These are phyloP conservation scores for Arion vulgaris DNA, from an alignment of 1,140 invertebrate species.

Conservation along the genomic window DNA sequence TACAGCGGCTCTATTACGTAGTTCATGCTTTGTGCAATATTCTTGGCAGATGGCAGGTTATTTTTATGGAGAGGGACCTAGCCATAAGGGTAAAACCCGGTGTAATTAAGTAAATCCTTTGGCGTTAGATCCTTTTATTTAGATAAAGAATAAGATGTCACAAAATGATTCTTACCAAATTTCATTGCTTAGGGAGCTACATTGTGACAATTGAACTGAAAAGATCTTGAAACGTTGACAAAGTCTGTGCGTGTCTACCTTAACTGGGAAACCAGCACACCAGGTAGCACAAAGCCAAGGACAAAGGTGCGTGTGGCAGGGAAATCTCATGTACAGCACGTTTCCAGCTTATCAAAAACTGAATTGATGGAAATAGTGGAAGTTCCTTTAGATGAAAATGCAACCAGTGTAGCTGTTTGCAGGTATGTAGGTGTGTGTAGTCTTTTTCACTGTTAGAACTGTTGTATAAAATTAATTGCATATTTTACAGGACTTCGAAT, in stretches of 20 bases:
- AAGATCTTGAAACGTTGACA: slow-evolving; percentile 43
- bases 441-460: not conserved
- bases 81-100: too few species aligned
- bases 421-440: not conserved
- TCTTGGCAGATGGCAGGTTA: too few species aligned
- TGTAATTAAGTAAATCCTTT: too few species aligned
- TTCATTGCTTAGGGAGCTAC: slow-evolving; percentile 41
- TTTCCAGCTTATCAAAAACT: not conserved
- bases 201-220: slow-evolving; percentile 45
- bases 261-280: slow-evolving; percentile 41
- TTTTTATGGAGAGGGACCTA: too few species aligned
- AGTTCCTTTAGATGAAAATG: slow-evolving; percentile 44
- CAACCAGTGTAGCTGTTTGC: slow-evolving; percentile 43
- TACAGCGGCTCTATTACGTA: too few species aligned
- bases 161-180: too few species aligned
- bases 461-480: too few species aligned
- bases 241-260: slow-evolving; percentile 46
- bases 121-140: too few species aligned
- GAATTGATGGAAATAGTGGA: slow-evolving; percentile 44
- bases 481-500: too few species aligned
- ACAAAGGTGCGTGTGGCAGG: slow-evolving; percentile 48
- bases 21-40: too few species aligned
- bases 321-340: slow-evolving; percentile 39
- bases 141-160: too few species aligned
- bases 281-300: slow-evolving; percentile 30